A percentile compares a stretch with the other conserved stretches of the same genome.
Evolutionary conservation across 2,113 vertebrate species (phyloP).

Genomic region (Prunella himalayana): DNA sequence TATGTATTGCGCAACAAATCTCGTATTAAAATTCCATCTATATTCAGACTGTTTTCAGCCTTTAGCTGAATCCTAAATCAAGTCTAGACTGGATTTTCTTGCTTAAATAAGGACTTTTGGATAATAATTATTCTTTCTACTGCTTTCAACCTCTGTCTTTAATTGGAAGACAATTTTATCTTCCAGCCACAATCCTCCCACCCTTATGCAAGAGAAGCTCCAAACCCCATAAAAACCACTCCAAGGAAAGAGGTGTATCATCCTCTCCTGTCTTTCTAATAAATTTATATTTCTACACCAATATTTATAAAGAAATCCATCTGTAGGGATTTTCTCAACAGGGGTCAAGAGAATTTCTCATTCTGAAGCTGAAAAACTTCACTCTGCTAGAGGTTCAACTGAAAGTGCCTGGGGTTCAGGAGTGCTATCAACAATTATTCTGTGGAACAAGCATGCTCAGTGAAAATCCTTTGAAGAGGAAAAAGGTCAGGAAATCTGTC

Average conservation of each 20-base stretch:
- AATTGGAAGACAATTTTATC: not conserved
- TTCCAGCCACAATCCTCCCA: not conserved
- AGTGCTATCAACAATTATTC: not conserved
- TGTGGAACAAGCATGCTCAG: accelerated
- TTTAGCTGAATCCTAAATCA: not conserved
- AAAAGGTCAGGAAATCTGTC: slow-evolving; percentile 6
- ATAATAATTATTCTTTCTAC: not conserved
- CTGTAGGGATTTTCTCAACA: not conserved
- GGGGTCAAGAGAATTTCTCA: not conserved
- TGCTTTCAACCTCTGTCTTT: not conserved
- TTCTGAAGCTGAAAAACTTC: not conserved
- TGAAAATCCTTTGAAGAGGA: not conserved
- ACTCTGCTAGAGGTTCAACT: not conserved
- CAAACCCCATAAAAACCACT: not conserved
- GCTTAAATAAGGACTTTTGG: not conserved
- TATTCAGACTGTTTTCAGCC: not conserved
- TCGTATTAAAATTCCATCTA: not conserved
- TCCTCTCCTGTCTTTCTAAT: not conserved
- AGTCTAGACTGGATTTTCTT: not conserved
- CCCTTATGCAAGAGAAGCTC: not conserved
- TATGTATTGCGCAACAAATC: not conserved
- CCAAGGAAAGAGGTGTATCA: not conserved
- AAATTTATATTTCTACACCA: not conserved
- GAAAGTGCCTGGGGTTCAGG: not conserved
- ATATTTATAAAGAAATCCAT: not conserved